phyloP scores from a whole-genome alignment of 2,797 vertebrate genomes.

The Manis pentadactyla region DNA sequence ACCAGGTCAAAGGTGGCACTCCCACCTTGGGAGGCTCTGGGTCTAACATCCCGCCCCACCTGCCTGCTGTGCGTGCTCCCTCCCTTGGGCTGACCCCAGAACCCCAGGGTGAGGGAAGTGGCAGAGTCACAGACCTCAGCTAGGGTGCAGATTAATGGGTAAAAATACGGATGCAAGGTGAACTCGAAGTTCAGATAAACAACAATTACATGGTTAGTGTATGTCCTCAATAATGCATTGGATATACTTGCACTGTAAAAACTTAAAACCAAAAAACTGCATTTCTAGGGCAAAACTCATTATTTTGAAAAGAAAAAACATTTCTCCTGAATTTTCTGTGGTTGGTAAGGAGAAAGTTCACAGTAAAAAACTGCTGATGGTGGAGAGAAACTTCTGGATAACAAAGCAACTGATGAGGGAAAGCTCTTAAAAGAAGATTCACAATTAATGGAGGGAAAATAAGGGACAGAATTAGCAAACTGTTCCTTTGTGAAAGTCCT shows the following conservation, averaged over 20 bases:
- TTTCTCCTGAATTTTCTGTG: not conserved
- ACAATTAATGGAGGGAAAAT: not conserved
- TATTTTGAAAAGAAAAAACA: not conserved
- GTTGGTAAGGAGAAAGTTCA: not conserved
- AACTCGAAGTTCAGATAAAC: not conserved
- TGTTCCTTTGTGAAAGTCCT: not conserved
- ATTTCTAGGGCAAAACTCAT: not conserved
- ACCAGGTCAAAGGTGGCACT: too few species aligned
- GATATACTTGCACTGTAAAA: not conserved
- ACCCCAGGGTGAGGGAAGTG: not conserved
- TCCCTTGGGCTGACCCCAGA: not conserved
- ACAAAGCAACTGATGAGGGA: not conserved
- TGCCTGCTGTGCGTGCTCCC: accelerated
- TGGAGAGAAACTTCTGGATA: not conserved
- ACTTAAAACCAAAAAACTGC: not conserved
- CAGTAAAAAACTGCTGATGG: too few species aligned
- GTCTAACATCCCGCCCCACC: not conserved
- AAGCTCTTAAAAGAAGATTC: not conserved
- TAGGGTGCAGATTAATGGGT: not conserved
- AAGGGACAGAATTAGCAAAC: not conserved
- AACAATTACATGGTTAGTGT: not conserved
- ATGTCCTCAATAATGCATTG: not conserved
- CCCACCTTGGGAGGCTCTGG: not conserved
- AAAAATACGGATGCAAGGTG: not conserved
- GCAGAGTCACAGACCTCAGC: not conserved